Evolutionary conservation across 2,888 invertebrate species (phyloP), one percentile per base, ranked within the genome.

Genomic region (Lagria hirta): DNA sequence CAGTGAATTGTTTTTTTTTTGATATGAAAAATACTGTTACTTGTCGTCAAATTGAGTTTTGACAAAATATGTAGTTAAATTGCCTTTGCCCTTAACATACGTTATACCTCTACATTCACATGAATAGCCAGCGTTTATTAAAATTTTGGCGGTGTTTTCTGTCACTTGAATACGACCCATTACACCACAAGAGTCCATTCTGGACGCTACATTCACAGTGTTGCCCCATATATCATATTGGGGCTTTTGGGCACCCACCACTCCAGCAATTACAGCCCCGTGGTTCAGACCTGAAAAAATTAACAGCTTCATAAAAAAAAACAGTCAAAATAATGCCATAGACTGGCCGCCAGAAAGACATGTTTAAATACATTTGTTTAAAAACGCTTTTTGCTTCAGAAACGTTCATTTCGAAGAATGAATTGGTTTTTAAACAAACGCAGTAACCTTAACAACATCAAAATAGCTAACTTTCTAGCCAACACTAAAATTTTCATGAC

Each of bases 191-290:
- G 93, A 94, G 73, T 97, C 97, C 97, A 98, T 98, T 30, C 97
- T 75, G 3, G 93, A 94, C 1, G 97, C 96, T 6, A 97, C 93
- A 68, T 97, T 97, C 8, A 98, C 98, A 0, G 97, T 96, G 72
- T 98, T 96, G 7, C 97, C 95, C 97, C 97, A 98, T 58, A 98
- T 97, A 68, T 98, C 97, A 72, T 96, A 97, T 72, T 97, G 96
- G 0, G 97, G 97, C 66, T 97, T 97, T 69, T 96, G 93, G 0
- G 96, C 96, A 0, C 96, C 96, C 13, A 97, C 93, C 10, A 97
- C 96, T 0, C 96, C 97, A 0, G 96, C 96, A 66, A 96, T 95
- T 13, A 96, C 93, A 0, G 92, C 87, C 0, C 94, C 94, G 68
- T 90, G 88, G 68, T 85, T 88, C 35, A 94, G 70, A 48, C 93